A percentile compares a stretch with the other conserved stretches of the same genome.
phyloP scores from a whole-genome alignment of 2,797 vertebrate species.

The Gambusia yucatana region DNA sequence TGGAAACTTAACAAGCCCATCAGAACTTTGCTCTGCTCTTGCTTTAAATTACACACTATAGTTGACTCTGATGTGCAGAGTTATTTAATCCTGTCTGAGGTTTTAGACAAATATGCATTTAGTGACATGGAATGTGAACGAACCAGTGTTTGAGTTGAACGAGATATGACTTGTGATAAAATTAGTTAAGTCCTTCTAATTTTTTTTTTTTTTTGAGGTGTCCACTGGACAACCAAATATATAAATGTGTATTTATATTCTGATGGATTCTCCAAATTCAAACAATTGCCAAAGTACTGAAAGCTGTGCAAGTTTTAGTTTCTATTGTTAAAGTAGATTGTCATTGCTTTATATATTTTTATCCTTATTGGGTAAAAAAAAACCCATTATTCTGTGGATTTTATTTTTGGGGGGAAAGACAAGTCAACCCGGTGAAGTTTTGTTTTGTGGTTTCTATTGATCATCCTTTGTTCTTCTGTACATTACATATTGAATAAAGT shows the following conservation, averaged over 20 bases:
- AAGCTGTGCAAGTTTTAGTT: neutral
- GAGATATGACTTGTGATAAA: neutral
- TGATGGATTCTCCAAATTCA: neutral
- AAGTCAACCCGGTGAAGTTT: neutral
- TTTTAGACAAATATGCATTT: constrained; percentile 11
- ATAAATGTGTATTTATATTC: neutral
- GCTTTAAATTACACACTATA: constrained; percentile 3
- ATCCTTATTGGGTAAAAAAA: neutral
- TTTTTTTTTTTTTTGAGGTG: neutral
- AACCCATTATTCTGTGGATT: neutral
- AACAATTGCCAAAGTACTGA: neutral
- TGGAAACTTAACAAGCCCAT: constrained; percentile 12
- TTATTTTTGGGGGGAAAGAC: neutral
- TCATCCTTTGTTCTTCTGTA: neutral
- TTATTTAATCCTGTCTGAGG: constrained; percentile 15
- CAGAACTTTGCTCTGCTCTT: neutral
- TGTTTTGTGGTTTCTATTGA: neutral
- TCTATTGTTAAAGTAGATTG: neutral
- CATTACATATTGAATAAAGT: neutral
- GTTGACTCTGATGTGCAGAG: neutral
- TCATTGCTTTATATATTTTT: neutral
- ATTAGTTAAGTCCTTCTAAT: neutral
- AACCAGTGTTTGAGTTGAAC: neutral
- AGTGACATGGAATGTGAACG: neutral
- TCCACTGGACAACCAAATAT: neutral